Evolutionary conservation across 2,888 invertebrate species (phyloP), one percentile per base, ranked within the genome.

Genomic region (Holacanthella duospinosa): DNA sequence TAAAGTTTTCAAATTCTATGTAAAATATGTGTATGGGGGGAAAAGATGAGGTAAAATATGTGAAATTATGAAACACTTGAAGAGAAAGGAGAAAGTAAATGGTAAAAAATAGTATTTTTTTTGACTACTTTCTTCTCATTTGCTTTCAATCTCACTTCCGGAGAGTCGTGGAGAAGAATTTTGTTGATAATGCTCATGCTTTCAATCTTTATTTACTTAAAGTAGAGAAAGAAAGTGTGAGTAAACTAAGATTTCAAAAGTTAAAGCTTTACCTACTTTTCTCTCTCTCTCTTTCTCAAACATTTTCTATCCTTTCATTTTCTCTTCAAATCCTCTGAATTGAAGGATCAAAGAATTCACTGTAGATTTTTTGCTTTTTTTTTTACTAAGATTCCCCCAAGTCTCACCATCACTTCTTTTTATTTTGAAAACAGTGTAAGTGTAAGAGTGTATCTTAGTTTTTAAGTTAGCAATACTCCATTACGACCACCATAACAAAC

Each of bases 211-310:
- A 36, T 36, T 36, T 36, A 36, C 36, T 36, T 16, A 36, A 36
- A 36, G 36, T 12, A 36, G 16, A 36, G 16, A 16, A 36, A 36
- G 36, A 36, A 36, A 36, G 36, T 36, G 36, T 36, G 36, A 36
- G 36, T n/a, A 36, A 36, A 36, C 36, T 36, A 12, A 36, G 36
- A 36, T 36, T 36, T 36, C 16, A 6, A 36, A 36, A 36, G 36
- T 36, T 36, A 48, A 54, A 21, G 54, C 44, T 12, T 54, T 9
- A 59, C 12, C 27, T 59, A 2, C 48, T 25, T 26, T 3, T 24
- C 29, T 54, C 43, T 43, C n/a, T 25, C 43, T 59, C n/a, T n/a
- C n/a, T 24, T 53, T 44, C 24, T 48, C 29, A 48, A 48, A 57
- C 6, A 16, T 43, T 19, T 55, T 19, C 53, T 19, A 19, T 24